Percentiles rank a stretch among this genome's conserved stretches.
Evolutionary conservation across 2,888 invertebrate genomes (phyloP).

Genomic region (Stenurella melanura): DNA sequence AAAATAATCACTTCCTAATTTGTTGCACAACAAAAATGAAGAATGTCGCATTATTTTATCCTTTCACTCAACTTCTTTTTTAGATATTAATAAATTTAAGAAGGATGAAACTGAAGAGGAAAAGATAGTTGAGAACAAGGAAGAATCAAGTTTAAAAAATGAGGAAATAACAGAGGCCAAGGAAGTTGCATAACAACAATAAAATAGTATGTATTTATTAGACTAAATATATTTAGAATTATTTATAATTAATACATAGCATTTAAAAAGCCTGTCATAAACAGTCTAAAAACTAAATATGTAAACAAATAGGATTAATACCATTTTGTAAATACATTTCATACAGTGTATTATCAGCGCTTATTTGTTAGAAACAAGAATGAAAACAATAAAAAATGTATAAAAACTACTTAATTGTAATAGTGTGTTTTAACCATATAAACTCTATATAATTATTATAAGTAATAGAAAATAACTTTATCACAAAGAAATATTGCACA

Average conservation of each 20-base stretch:
- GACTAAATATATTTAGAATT: conserved; percentile 25
- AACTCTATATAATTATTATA: neutral
- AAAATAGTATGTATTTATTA: conserved; percentile 30
- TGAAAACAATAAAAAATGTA: neutral
- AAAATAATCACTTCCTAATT: no score
- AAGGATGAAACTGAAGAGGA: conserved; percentile 72
- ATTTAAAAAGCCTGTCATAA: conserved; percentile 1
- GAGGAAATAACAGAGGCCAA: neutral
- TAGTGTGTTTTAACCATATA: neutral
- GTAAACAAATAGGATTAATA: conserved; percentile 17
- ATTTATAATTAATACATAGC: conserved; percentile 1
- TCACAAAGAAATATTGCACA: conserved; percentile 17
- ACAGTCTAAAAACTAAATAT: conserved; percentile 21
- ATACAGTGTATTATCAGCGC: neutral
- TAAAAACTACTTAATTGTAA: neutral
- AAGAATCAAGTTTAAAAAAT: neutral
- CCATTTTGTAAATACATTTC: neutral
- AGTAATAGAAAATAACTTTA: neutral
- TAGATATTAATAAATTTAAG: conserved; percentile 84
- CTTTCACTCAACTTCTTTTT: conserved; percentile 56
- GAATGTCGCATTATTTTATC: no score
- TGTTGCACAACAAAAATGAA: no score
- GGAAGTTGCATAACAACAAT: neutral
- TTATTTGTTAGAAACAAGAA: neutral
- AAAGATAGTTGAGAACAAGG: conserved; percentile 7